Evolutionary conservation across 2,888 invertebrate genomes (phyloP).

Genomic region (Sialis lutaria): DNA sequence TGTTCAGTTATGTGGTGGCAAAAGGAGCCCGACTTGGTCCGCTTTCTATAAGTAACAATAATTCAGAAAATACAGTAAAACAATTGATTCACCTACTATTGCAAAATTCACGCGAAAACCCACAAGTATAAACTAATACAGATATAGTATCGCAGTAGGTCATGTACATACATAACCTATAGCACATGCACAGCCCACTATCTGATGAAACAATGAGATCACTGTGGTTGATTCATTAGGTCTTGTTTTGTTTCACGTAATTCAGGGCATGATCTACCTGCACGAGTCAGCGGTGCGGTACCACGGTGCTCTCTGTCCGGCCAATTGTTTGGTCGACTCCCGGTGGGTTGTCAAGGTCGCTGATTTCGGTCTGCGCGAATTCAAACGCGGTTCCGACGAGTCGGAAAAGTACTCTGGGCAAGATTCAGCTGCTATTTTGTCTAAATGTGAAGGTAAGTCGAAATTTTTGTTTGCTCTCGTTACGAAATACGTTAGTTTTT

Average conservation of each 20-base stretch:
- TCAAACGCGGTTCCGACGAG: conserved; percentile 58
- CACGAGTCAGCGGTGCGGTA: conserved; percentile 74
- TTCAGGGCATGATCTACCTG: conserved; percentile 75
- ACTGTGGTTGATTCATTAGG: too few species aligned
- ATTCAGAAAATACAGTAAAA: too few species aligned
- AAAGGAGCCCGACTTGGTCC: too few species aligned
- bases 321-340: conserved; percentile 87
- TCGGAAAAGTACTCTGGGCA: conserved; percentile 23
- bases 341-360: conserved; percentile 88
- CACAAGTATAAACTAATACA: too few species aligned
- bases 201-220: background rate
- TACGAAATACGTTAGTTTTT: too few species aligned
- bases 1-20: too few species aligned
- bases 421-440: conserved; percentile 39
- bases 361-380: conserved; percentile 80
- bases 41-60: too few species aligned
- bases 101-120: too few species aligned
- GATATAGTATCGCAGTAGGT: too few species aligned
- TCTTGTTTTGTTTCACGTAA: conserved; percentile 5
- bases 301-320: conserved; percentile 77
- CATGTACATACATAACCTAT: background rate
- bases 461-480: too few species aligned
- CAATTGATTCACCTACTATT: too few species aligned
- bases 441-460: conserved; percentile 58
- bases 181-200: background rate